Evolutionary conservation across 2,797 vertebrate species (phyloP), one percentile per base, ranked within the genome.

Genomic region (Phoebastria nigripes): DNA sequence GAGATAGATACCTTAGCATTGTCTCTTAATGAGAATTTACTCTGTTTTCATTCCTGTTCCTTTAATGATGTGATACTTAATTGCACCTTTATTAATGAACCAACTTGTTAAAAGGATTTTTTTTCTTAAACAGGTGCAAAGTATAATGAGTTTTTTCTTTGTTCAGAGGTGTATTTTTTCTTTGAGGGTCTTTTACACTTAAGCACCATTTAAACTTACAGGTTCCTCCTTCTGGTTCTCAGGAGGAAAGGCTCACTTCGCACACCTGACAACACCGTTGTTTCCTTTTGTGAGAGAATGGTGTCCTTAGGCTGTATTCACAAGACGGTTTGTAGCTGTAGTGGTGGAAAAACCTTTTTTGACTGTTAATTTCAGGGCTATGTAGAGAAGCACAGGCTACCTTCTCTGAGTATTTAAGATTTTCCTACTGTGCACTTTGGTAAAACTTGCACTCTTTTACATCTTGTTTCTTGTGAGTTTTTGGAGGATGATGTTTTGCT

Each of bases 51-150:
- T 92, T 93, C 94, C 49, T 47, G 13, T 70, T 63, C 83, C 86
- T 89, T 94, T 97, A 96, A 97, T 42, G 79, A 96, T 22, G 93
- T 96, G 95, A 95, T 92, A 91, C 87, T 93, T 80, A 95, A 95
- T 95, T 94, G 76, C 95, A 94, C 93, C 91, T 94, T 97, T 96
- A 96, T 96, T 94, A 96, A 96, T 67, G 92, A 96, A 87, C 82
- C 11, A 12, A 82, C 55, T 94, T 77, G 90, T 96, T 94, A 93
- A 93, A 90, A 74, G 47, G 55, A 90, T 55, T 71, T 91, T 80
- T 78, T 73, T 59, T 59, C 88, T 87, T 97, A 96, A 97, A 94
- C 83, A 96, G 95, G 96, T 94, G 97, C 80, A 87, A 97, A 97
- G 92, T 91, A 71, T 93, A 47, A 92, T 95, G 92, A 96, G 71